Evolutionary conservation across 2,113 vertebrate genomes (phyloP), one percentile per base, ranked within the genome.

Genomic region (Leucoraja erinaceus): DNA sequence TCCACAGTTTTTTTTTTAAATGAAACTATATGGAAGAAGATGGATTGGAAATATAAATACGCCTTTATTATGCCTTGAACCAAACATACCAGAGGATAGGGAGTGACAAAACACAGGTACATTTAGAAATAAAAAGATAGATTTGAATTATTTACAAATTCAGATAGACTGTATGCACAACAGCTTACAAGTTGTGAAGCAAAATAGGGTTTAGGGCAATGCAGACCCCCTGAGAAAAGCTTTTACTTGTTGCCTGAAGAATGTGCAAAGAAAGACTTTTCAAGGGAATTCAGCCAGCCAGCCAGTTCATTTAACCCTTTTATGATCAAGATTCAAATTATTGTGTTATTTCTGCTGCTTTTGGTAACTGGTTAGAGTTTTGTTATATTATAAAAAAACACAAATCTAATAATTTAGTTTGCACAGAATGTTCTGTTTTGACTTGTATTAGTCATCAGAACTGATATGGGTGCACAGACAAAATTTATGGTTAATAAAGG

Each of bases 401-500:
- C 20, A 54, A 5, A 56, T 61, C 14, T 84, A 10, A 4, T 84
- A 56, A n/a, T 84, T 61, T 10, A 12, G 11, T 61, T 12, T n/a
- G 25, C n/a, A 14, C 56, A 56, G 4, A 28, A 84, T 25, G 9
- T 84, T 84, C 54, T 84, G 28, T 8, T 4, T 61, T 84, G 54
- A 84, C 81, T 61, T 59, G 25, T 84, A 10, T 61, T 56, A 84
- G 11, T 84, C 81, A 59, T 22, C 47, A 54, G 20, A 22, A 28
- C 38, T 83, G 38, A 83, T 47, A 28, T 61, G 3, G 25, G 10
- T 84, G 56, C 61, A 28, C 28, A n/a, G 22, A 61, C 25, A 56
- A 84, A 84, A 84, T n/a, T 25, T n/a, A 61, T 11, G 11, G 22
- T n/a, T 84, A 86, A 86, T 63, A 86, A 86, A 63, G 56, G 83